Base-by-base conservation (phyloP, 92 coral and sea anemone genomes). In the Epizoanthus ramosus region DNA sequence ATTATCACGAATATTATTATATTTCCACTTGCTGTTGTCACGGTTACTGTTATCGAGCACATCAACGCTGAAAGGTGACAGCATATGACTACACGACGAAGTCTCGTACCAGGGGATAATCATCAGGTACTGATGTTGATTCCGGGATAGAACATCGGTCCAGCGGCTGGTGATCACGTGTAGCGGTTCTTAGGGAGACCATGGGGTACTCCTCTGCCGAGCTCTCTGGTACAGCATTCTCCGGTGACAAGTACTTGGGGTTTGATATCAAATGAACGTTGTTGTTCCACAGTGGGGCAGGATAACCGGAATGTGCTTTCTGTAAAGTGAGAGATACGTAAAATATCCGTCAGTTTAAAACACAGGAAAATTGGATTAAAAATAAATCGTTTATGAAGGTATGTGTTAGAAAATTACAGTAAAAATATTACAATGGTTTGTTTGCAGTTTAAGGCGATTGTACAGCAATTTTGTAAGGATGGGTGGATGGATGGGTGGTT, bases 161-260 rank as follows among this genome's bases (percentile, higher is more conserved):
- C 6, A 31, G 39, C 2, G 31, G 39, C 13, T 66, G 43, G 3
- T 65, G 8, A 66, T 16, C n/a, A 8, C 21, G 71, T 14, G 22
- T 14, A 41, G 8, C 22, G 3, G n/a, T 66, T 66, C n/a, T 18
- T 6, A 66, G 47, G 47, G 71, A 3, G 45, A 16, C 50, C 71
- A 66, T 66, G 16, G 71, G 47, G 31, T 66, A 66, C 47, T 66
- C 71, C 41, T 66, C 71, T 37, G 71, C 71, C 9, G 21, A 33
- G 50, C 3, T 10, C 71, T 31, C 45, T 66, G 43, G 22, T 66
- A 22, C 16, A 3, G 50, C 6, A 41, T 25, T 66, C 21, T 66
- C 45, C 45, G 45, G 47, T 66, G 50, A 66, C 71, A 33, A 19
- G 39, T 66, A 33, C 71, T 16, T 66, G 22, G 47, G 71, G 71